phyloP scores from a whole-genome alignment of 2,113 vertebrate genomes.

The Laticauda colubrina region DNA sequence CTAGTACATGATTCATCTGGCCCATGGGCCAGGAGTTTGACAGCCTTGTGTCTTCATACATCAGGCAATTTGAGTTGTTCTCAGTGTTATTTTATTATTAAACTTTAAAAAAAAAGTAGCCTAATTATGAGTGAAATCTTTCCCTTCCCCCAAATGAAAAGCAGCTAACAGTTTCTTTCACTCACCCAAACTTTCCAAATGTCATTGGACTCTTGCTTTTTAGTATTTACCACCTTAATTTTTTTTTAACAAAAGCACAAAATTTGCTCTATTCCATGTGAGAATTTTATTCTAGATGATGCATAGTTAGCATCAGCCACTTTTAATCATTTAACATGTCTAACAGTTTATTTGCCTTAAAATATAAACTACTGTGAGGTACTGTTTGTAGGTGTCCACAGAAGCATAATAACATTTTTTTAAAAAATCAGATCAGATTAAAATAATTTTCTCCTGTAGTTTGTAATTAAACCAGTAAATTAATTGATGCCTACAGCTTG shows the following conservation, averaged over 20 bases:
- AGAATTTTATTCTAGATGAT: background rate
- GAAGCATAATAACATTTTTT: background rate
- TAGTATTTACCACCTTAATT: background rate
- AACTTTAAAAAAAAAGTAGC: background rate
- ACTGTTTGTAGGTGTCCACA: background rate
- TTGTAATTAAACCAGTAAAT: background rate
- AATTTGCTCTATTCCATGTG: background rate
- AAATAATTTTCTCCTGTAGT: background rate
- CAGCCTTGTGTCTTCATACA: background rate
- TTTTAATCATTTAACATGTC: background rate
- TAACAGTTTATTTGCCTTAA: background rate
- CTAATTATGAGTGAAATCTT: background rate
- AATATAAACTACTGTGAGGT: background rate
- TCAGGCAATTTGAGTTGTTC: background rate
- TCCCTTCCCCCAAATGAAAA: background rate
- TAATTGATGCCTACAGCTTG: background rate
- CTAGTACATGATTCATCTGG: no score
- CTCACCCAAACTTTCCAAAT: background rate
- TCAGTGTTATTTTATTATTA: background rate
- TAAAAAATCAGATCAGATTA: background rate
- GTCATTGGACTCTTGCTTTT: background rate
- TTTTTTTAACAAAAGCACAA: background rate
- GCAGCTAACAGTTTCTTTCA: background rate
- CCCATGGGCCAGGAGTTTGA: no score
- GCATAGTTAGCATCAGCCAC: background rate